A percentile compares a stretch with the other conserved stretches of the same genome.
These are phyloP conservation scores for Phortica variegata DNA, from an alignment of 1,140 invertebrate genomes.

Conservation along the genomic window DNA sequence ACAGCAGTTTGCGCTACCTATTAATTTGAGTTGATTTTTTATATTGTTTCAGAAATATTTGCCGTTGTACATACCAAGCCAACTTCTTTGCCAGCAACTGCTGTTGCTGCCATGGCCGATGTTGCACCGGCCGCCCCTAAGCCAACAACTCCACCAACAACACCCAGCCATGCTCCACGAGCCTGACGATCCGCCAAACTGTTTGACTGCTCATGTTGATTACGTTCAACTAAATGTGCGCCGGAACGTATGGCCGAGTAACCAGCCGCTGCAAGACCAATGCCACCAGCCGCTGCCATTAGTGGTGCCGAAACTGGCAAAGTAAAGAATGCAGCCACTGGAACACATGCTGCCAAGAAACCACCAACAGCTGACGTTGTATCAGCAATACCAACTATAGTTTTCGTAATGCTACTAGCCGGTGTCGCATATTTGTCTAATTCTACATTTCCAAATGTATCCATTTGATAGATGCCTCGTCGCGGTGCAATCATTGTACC, in stretches of 20 bases:
- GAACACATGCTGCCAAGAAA: slow-evolving; percentile 24
- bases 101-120: slow-evolving; percentile 24
- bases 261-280: slow-evolving; percentile 27
- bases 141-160: slow-evolving; percentile 27
- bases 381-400: slow-evolving; percentile 21
- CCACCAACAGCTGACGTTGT: slow-evolving; percentile 24
- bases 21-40: background rate
- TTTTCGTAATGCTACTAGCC: background rate
- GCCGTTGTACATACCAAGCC: slow-evolving; percentile 25
- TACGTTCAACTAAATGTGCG: slow-evolving; percentile 30
- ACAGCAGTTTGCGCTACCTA: slow-evolving; percentile 34
- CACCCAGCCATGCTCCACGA: slow-evolving; percentile 35
- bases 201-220: slow-evolving; percentile 42
- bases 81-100: slow-evolving; percentile 33
- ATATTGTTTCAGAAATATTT: background rate
- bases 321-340: slow-evolving; percentile 21
- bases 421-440: slow-evolving; percentile 33
- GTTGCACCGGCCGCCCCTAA: slow-evolving; percentile 42
- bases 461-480: slow-evolving; percentile 29
- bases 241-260: slow-evolving; percentile 33
- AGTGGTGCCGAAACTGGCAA: slow-evolving; percentile 32
- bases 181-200: slow-evolving; percentile 31
- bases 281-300: slow-evolving; percentile 23
- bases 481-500: slow-evolving; percentile 39
- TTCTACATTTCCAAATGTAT: background rate